A percentile compares a stretch with the other conserved stretches of the same genome.
Evolutionary conservation across 2,113 vertebrate genomes (phyloP).

Genomic region (Scytalopus superciliaris): DNA sequence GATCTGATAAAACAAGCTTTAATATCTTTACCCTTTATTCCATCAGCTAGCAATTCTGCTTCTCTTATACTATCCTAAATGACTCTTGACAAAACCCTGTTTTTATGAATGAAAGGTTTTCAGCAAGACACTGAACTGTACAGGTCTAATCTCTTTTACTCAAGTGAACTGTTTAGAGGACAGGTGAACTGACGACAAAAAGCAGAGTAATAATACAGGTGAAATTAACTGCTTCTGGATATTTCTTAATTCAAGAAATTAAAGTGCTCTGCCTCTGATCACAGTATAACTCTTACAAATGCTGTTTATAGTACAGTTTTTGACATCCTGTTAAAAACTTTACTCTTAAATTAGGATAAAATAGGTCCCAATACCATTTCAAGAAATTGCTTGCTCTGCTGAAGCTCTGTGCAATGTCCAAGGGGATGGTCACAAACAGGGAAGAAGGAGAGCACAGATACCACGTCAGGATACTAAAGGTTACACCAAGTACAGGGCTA

Average conservation of each 20-base stretch:
- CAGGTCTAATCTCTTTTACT: neutral
- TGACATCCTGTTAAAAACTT: neutral
- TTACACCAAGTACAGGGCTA: neutral
- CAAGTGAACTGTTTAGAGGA: neutral
- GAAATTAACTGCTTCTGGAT: neutral
- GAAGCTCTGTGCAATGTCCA: neutral
- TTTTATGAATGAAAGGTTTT: neutral
- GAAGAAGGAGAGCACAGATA: neutral
- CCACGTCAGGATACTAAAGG: neutral
- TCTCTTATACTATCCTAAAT: neutral
- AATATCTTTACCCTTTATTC: neutral
- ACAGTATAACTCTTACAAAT: neutral
- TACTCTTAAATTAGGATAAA: neutral
- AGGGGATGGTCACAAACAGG: neutral
- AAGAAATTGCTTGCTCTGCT: neutral
- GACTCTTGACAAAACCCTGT: neutral
- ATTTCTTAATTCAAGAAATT: neutral
- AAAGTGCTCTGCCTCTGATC: neutral
- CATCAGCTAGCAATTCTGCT: neutral
- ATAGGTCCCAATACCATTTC: neutral
- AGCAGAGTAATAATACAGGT: neutral
- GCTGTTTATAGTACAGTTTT: neutral
- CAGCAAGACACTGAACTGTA: neutral
- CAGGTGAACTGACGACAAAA: neutral
- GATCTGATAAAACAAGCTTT: neutral